Base-by-base conservation (phyloP, 2,888 invertebrate genomes). In the Synanthedon vespiformis region DNA sequence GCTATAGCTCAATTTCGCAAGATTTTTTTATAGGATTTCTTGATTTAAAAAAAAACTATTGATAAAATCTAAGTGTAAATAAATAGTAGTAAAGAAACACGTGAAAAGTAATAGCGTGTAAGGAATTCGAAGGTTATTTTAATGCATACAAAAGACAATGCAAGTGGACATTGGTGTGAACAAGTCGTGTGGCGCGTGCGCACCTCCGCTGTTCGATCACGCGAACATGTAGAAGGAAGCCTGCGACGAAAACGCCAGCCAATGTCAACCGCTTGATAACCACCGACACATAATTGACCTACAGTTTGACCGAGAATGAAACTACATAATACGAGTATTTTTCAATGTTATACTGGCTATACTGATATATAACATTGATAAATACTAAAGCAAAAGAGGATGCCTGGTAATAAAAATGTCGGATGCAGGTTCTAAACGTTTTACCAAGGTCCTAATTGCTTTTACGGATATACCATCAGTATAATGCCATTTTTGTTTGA, bases 211-310 rank as follows among this genome's bases (percentile, higher is more conserved):
- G 61, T 61, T 71, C 76, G 69, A 72, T 70, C 72, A 72, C 68
- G 62, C 67, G 58, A 63, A 57, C 59, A 60, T 63, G 63, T 64
- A 70, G 68, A 66, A 75, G 77, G 81, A 80, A 80, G 72, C 68
- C 61, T 54, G 59, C 66, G 63, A 65, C 68, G 61, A 67, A 74
- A 74, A 68, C 65, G 64, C 61, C 34, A 63, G 59, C 64, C 77
- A 81, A 80, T 80, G 80, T 75, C 80, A 74, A 74, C 75, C 60
- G 61, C 67, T 70, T 63, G 52, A 55, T 57, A 54, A 54, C 58
- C 64, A 68, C 64, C 63, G 66, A 34, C 67, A 67, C 66, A 68
- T 65, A 48, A 70, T 64, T 71, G 69, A 67, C 70, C 67, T 68
- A 68, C 47, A 14, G 48, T 48, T 40, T 52, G 70, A 65, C 69